phyloP scores from a whole-genome alignment of 2,888 invertebrate genomes.

The Rhogogaster chlorosoma region DNA sequence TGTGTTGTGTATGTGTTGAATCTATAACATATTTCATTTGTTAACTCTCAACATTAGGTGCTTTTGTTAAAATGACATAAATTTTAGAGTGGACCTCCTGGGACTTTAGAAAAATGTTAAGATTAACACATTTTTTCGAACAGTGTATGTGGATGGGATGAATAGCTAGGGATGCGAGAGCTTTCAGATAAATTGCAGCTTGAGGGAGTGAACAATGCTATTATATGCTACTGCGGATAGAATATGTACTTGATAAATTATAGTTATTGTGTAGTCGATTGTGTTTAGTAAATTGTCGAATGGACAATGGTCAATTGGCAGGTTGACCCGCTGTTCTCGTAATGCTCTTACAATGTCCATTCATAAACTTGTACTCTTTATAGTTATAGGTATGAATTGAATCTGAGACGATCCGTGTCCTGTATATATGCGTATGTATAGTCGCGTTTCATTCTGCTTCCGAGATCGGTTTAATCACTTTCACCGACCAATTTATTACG shows the following conservation, averaged over 20 bases:
- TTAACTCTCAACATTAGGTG: too few relatives aligned
- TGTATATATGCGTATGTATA: neutral
- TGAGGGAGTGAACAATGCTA: neutral
- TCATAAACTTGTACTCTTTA: conserved; percentile 43
- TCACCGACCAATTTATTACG: too few relatives aligned
- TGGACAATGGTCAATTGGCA: conserved; percentile 70
- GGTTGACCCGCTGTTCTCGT: conserved; percentile 72
- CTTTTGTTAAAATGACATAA: too few relatives aligned
- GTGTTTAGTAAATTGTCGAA: conserved; percentile 52
- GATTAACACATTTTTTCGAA: too few relatives aligned
- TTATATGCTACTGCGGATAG: neutral
- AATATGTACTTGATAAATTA: neutral
- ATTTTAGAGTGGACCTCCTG: too few relatives aligned
- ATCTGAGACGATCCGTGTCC: neutral
- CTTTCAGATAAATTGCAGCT: neutral
- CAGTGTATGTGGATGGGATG: too few relatives aligned
- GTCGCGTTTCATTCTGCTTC: neutral
- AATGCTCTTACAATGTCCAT: conserved; percentile 60
- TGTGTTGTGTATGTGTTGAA: too few relatives aligned
- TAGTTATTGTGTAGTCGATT: neutral
- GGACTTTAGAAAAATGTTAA: too few relatives aligned
- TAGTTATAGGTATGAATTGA: conserved; percentile 4
- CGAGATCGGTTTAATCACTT: too few relatives aligned
- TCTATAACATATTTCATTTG: too few relatives aligned
- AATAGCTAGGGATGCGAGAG: too few relatives aligned